Evolutionary conservation across 2,888 invertebrate genomes (phyloP), one percentile per base, ranked within the genome.

Genomic region (Limenitis camilla): DNA sequence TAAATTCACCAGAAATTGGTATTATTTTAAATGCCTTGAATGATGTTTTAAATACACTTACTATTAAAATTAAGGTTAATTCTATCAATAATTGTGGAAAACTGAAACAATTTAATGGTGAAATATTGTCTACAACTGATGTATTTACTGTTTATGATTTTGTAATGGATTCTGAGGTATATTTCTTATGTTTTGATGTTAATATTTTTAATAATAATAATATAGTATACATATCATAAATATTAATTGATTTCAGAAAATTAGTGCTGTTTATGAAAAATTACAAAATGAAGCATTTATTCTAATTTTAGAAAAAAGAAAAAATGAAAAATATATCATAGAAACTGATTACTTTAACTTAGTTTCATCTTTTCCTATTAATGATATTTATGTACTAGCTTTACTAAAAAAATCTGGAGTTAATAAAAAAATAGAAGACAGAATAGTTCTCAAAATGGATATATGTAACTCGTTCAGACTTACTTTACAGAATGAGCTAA

Each of bases 321-420:
- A 43, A 9, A 43, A 43, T 43, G 33, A 33, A 5, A 43, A 43
- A 33, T 43, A 43, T 6, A 43, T 43, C 6, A 43, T 43, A 7
- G 32, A 43, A 43, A 43, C 43, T 19, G 43, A 43, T 19, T 43
- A 43, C 27, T 43, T 43, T 4, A 43, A 43, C 33, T 32, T 43
- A n/a, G 9, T 42, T 32, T 11, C 41, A 30, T 10, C 31, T 5
- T 41, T 41, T 31, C 41, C 41, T 5, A 31, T 11, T 27, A 31
- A n/a, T 7, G 31, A 29, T 7, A 31, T 31, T 31, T 41, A 41
- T 31, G 31, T 30, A 41, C 8, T 41, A 30, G 41, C 30, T 11
- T 41, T 41, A 10, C 30, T 41, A 29, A 41, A 41, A 1, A 41
- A 41, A 31, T 29, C 31, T 4, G 7, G 11, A 10, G 6, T 7